Conservation (phyloP, 2,113 vertebrate genomes). For the Cyanoliseus patagonus region DNA sequence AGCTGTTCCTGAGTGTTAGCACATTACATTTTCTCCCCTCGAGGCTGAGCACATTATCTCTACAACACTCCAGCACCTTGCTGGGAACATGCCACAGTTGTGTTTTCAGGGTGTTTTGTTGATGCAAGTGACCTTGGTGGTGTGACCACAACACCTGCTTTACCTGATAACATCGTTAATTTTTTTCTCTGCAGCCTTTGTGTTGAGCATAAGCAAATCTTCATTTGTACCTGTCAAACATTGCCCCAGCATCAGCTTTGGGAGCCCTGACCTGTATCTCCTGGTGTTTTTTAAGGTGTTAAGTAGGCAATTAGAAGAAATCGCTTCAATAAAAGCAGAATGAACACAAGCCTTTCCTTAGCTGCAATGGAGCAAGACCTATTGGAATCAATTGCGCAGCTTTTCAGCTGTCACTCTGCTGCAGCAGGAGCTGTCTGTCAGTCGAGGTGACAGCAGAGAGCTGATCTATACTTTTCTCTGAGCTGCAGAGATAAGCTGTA, state of each 20-base stretch:
- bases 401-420: constrained; percentile 43
- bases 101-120: constrained; percentile 38
- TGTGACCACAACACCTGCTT: constrained; percentile 69
- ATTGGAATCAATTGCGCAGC: not conserved
- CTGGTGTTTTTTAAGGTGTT: not conserved
- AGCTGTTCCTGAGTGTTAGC: constrained; percentile 19
- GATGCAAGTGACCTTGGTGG: constrained; percentile 48
- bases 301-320: constrained; percentile 52
- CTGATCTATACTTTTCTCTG: constrained; percentile 28
- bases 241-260: not conserved
- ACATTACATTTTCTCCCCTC: constrained; percentile 5
- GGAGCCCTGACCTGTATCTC: constrained; percentile 52
- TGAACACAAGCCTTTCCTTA: not conserved
- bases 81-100: constrained; percentile 6
- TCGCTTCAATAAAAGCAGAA: not conserved
- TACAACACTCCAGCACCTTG: constrained; percentile 31
- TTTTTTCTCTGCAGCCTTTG: constrained; percentile 20
- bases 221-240: constrained; percentile 41
- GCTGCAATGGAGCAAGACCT: not conserved
- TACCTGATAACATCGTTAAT: constrained; percentile 68
- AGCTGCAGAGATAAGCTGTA: constrained; percentile 30
- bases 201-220: constrained; percentile 63
- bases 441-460: not conserved
- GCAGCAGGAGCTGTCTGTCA: constrained; percentile 36
- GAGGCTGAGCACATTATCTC: constrained; percentile 34